These are phyloP conservation scores for Melanerpes aurifrons DNA, from an alignment of 2,113 vertebrate species.

Conservation along the genomic window DNA sequence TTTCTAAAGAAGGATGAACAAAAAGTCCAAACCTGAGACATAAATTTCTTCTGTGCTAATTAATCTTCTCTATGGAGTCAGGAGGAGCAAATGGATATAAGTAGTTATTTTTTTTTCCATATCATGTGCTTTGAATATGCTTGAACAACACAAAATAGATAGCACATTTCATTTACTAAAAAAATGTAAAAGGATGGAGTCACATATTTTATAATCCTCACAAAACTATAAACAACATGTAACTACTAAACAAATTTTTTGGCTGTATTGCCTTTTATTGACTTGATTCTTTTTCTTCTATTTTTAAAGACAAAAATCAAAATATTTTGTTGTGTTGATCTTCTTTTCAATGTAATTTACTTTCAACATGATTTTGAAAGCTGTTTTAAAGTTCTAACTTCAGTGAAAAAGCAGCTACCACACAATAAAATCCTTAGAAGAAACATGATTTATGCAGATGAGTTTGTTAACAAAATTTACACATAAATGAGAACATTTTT, in stretches of 20 bases:
- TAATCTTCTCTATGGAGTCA: not conserved
- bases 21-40: not conserved
- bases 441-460: conserved; percentile 75
- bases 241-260: conserved; percentile 16
- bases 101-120: not conserved
- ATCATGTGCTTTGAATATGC: not conserved
- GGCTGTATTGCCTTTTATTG: not conserved
- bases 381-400: conserved; percentile 47
- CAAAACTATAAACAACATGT: not conserved
- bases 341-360: conserved; percentile 44
- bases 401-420: conserved; percentile 45
- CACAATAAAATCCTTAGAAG: conserved; percentile 51
- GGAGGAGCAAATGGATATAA: not conserved
- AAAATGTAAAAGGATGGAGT: not conserved
- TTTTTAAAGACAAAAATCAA: conserved; percentile 37
- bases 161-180: not conserved
- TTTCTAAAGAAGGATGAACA: not conserved
- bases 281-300: not conserved
- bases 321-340: conserved; percentile 6
- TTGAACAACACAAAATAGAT: not conserved
- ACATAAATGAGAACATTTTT: conserved; percentile 79
- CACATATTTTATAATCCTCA: not conserved
- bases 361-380: conserved; percentile 50
- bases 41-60: not conserved
- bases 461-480: conserved; percentile 79